These are phyloP conservation scores for Battus philenor DNA, from an alignment of 1,140 invertebrate genomes.

Conservation along the genomic window DNA sequence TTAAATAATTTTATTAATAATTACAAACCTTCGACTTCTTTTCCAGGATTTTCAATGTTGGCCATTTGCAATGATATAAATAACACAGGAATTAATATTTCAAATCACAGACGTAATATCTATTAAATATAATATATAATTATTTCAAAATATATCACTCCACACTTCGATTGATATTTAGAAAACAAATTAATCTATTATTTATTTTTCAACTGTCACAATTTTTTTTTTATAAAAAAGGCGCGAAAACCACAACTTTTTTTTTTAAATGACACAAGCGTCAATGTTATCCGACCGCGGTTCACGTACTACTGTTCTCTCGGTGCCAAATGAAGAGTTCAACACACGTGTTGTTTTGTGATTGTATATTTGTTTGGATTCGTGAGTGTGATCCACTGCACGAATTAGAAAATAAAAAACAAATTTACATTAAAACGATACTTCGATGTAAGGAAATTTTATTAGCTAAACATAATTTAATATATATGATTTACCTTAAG, in stretches of 20 bases:
- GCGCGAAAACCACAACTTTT: slow-evolving; percentile 44
- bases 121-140: slow-evolving; percentile 40
- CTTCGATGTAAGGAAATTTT: no score
- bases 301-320: slow-evolving; percentile 63
- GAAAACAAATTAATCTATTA: background rate
- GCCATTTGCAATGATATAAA: slow-evolving; percentile 23
- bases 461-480: no score
- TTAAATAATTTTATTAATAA: no score
- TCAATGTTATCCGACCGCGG: slow-evolving; percentile 38
- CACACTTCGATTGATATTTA: slow-evolving; percentile 7
- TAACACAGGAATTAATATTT: slow-evolving; percentile 13
- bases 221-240: slow-evolving; percentile 11
- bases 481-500: no score
- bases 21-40: slow-evolving; percentile 32
- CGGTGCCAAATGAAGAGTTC: slow-evolving; percentile 48
- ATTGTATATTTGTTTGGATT: slow-evolving; percentile 9
- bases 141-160: slow-evolving; percentile 41
- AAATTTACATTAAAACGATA: no score
- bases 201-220: background rate
- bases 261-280: slow-evolving; percentile 29
- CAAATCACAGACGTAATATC: background rate
- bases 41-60: slow-evolving; percentile 32
- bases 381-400: background rate
- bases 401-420: no score
- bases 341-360: slow-evolving; percentile 30